These are phyloP conservation scores for Dione juno DNA, from an alignment of 2,888 invertebrate genomes.

Conservation along the genomic window DNA sequence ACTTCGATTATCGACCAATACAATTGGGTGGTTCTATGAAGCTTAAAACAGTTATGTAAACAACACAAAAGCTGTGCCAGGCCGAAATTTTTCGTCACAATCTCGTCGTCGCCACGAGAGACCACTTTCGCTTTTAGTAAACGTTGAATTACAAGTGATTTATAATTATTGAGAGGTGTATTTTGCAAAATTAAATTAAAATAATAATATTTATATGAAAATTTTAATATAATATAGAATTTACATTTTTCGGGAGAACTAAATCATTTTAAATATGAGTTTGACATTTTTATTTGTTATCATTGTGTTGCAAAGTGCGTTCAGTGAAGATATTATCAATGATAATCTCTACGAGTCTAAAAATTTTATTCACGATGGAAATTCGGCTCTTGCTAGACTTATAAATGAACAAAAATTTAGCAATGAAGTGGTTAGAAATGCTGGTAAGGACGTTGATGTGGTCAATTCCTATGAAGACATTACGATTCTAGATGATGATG, in stretches of 20 bases:
- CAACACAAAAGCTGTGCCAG: conserved; percentile 67
- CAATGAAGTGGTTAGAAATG: conserved; percentile 55
- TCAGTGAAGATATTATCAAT: conserved; percentile 55
- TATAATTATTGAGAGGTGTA: neutral
- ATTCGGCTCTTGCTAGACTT: conserved; percentile 54
- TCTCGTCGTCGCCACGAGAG: conserved; percentile 55
- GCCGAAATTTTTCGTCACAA: conserved; percentile 66
- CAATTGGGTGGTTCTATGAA: neutral
- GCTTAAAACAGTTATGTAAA: conserved; percentile 65
- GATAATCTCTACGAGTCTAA: conserved; percentile 58
- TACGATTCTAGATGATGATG: conserved; percentile 66
- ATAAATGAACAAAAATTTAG: conserved; percentile 60
- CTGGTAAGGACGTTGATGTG: conserved; percentile 55
- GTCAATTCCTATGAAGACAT: conserved; percentile 73
- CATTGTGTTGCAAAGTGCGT: conserved; percentile 37
- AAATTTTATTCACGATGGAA: conserved; percentile 56
- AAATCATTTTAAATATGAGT: conserved; percentile 15
- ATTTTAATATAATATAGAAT: too few relatives aligned
- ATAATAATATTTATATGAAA: neutral
- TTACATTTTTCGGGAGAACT: neutral
- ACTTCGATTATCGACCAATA: conserved; percentile 22
- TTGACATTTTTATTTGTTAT: conserved; percentile 8
- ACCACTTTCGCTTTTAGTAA: conserved; percentile 62
- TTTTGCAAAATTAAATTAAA: neutral
- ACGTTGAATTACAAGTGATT: conserved; percentile 18